Percentiles rank a stretch among this genome's conserved stretches.
phyloP scores from a whole-genome alignment of 2,797 vertebrate species.

The Hybognathus amarus region DNA sequence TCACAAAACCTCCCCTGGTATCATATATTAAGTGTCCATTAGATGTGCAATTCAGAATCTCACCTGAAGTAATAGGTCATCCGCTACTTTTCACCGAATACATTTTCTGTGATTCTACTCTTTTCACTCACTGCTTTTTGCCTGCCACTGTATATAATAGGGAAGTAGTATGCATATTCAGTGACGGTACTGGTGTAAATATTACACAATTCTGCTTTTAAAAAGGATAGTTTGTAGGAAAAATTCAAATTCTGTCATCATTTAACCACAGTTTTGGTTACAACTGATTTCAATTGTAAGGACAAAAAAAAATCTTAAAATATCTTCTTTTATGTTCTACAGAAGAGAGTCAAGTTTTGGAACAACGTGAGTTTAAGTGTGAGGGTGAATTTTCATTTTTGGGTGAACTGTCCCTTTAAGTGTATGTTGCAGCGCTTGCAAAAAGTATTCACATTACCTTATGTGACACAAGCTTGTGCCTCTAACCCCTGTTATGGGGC shows the following conservation, averaged over 20 bases:
- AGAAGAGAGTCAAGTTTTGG: background rate
- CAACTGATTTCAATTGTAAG: background rate
- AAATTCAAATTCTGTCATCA: background rate
- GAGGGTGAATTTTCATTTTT: background rate
- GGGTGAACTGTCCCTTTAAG: background rate
- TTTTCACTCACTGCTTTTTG: too few relatives aligned
- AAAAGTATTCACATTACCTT: conserved; percentile 26
- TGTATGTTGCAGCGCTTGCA: background rate
- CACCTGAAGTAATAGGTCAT: too few relatives aligned
- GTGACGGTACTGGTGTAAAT: background rate
- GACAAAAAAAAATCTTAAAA: background rate
- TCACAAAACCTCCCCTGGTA: too few relatives aligned
- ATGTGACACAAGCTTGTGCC: conserved; percentile 35
- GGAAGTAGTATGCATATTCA: background rate
- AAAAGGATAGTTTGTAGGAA: background rate
- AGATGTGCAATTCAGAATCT: too few relatives aligned
- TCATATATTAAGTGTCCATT: too few relatives aligned
- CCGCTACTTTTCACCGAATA: too few relatives aligned
- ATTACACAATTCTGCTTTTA: background rate
- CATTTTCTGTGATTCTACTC: too few relatives aligned
- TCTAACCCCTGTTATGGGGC: conserved; percentile 21
- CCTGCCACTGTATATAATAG: background rate
- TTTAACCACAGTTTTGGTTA: background rate
- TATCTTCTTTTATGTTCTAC: too few relatives aligned
- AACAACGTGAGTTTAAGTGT: background rate